phyloP scores from a whole-genome alignment of 2,797 vertebrate species.

The Artibeus jamaicensis region DNA sequence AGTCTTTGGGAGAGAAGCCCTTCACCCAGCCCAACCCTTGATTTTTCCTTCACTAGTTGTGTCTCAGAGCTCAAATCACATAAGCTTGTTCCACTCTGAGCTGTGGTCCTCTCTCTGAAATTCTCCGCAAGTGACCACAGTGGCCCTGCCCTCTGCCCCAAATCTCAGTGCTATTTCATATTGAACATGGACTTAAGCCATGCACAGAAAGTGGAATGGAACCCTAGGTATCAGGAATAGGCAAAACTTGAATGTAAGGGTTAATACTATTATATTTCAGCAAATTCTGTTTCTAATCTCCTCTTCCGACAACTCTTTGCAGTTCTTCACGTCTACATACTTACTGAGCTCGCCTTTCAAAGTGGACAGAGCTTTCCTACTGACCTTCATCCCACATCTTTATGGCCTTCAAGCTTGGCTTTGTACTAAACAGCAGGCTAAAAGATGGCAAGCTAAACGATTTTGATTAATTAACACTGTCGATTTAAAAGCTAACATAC shows the following conservation, averaged over 20 bases:
- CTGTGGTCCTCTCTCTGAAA: background rate
- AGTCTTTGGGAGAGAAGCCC: background rate
- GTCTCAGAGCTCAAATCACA: background rate
- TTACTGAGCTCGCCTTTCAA: background rate
- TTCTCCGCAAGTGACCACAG: background rate
- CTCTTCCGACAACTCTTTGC: background rate
- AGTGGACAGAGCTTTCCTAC: background rate
- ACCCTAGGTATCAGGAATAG: background rate
- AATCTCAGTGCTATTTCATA: background rate
- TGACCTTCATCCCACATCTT: background rate
- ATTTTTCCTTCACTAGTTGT: background rate
- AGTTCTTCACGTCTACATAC: background rate
- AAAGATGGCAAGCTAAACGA: background rate
- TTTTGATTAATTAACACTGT: background rate
- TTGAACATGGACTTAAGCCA: background rate
- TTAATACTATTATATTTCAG: background rate
- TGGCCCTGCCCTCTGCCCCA: background rate
- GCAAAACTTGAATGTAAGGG: background rate
- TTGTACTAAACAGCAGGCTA: background rate
- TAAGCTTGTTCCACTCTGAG: background rate
- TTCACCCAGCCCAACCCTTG: background rate
- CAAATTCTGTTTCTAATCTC: background rate
- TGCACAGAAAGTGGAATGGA: background rate
- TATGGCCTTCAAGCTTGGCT: background rate
- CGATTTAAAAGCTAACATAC: background rate